These are phyloP conservation scores for Tragopan temminckii DNA, from an alignment of 2,797 vertebrate species.

Conservation along the genomic window DNA sequence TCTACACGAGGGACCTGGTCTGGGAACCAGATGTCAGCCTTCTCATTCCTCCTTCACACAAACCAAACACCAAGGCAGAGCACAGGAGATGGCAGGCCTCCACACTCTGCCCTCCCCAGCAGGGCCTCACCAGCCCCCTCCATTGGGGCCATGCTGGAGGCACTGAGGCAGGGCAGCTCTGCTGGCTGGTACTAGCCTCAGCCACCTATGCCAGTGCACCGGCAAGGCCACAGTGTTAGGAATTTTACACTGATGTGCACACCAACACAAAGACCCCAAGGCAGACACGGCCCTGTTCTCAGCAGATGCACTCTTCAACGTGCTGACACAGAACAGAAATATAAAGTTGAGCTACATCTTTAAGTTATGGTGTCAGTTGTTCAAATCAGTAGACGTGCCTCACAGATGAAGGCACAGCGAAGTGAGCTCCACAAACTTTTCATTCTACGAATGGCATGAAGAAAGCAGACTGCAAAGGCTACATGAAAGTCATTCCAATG, in stretches of 20 bases:
- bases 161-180: background rate
- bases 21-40: background rate
- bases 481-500: background rate
- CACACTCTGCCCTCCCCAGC: background rate
- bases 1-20: fast-evolving
- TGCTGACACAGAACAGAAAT: background rate
- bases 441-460: background rate
- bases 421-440: background rate
- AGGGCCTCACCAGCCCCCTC: background rate
- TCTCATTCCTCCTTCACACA: background rate
- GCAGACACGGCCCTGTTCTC: background rate
- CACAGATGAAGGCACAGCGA: background rate
- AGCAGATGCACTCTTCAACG: background rate
- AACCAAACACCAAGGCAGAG: background rate
- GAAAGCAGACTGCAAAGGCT: background rate
- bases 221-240: background rate
- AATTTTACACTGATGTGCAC: background rate
- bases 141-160: background rate
- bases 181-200: background rate
- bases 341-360: background rate
- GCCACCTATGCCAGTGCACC: background rate
- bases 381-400: background rate
- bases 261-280: fast-evolving
- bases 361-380: background rate
- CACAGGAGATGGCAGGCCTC: background rate